These are phyloP conservation scores for Drosophila vallismaia DNA, from an alignment of 2,888 invertebrate genomes.

Conservation along the genomic window DNA sequence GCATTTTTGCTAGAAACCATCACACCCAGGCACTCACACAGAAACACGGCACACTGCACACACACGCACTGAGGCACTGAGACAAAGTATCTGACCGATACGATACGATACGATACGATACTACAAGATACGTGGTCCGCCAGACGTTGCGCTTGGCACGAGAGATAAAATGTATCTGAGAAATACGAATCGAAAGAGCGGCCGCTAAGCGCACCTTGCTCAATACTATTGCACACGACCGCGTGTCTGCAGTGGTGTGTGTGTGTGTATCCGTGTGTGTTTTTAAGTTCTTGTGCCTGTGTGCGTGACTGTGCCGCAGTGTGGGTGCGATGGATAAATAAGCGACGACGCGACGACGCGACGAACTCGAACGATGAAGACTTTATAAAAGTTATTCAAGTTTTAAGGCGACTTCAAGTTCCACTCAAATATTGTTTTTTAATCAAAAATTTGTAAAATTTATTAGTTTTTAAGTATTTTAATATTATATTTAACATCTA, in stretches of 20 bases:
- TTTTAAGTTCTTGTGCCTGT: conserved; percentile 16
- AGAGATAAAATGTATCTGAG: conserved; percentile 80
- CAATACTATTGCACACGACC: conserved; percentile 62
- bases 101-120: conserved; percentile 50
- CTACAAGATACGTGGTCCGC: conserved; percentile 61
- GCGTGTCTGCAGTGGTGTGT: conserved; percentile 7
- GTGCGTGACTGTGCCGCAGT: conserved; percentile 43
- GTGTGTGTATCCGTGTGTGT: not conserved
- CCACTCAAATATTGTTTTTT: not conserved
- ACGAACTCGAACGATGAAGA: conserved; percentile 31
- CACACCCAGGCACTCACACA: conserved; percentile 28
- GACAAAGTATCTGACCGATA: conserved; percentile 48
- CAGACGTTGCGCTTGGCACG: conserved; percentile 78
- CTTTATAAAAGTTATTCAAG: conserved; percentile 14
- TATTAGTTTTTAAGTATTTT: not conserved
- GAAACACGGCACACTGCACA: conserved; percentile 23
- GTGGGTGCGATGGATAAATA: conserved; percentile 50
- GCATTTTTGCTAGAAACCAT: conserved; percentile 33
- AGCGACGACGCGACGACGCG: conserved; percentile 30
- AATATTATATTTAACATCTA: not conserved
- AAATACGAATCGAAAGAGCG: conserved; percentile 50
- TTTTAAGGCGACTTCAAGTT: not conserved
- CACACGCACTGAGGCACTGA: conserved; percentile 35
- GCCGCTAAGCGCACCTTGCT: conserved; percentile 78
- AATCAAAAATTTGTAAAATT: not conserved